These are phyloP conservation scores for Ditylenchus dipsaci DNA, from an alignment of 1,140 invertebrate genomes.

Conservation along the genomic window DNA sequence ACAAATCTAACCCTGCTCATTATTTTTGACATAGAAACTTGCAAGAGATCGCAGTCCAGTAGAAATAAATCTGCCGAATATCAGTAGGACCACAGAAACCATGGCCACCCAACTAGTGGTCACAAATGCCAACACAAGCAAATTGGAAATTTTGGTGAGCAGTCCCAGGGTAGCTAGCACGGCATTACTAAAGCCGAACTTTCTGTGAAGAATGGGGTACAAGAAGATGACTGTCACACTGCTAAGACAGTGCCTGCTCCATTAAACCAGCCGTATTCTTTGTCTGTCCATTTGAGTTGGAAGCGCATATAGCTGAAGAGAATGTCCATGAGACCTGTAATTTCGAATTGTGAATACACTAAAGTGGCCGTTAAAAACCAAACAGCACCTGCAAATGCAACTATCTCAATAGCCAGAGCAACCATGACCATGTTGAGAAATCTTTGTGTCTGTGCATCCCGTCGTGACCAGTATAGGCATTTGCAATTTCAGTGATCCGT, in stretches of 20 bases:
- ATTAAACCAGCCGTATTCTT: constrained; percentile 42
- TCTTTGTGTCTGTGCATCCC: constrained; percentile 13
- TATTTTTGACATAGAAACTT: constrained; percentile 36
- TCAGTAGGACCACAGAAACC: constrained; percentile 28
- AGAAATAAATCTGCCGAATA: constrained; percentile 46
- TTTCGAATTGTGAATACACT: background rate
- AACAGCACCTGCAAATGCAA: constrained; percentile 25
- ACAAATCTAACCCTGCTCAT: constrained; percentile 39
- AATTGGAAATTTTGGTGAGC: constrained; percentile 37
- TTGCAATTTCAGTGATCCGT: constrained; percentile 13
- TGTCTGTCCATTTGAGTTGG: constrained; percentile 42
- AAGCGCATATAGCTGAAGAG: constrained; percentile 45
- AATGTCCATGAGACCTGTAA: constrained; percentile 38
- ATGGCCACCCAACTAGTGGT: constrained; percentile 24
- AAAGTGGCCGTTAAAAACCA: too few species aligned
- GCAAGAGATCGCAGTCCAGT: constrained; percentile 46
- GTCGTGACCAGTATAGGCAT: constrained; percentile 9
- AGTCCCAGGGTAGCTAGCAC: constrained; percentile 39
- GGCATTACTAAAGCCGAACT: constrained; percentile 27
- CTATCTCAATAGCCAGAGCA: constrained; percentile 31
- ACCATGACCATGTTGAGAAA: constrained; percentile 33
- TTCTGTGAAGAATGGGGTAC: constrained; percentile 37
- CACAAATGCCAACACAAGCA: constrained; percentile 43
- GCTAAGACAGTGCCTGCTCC: constrained; percentile 30
- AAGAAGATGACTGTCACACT: constrained; percentile 37